A percentile compares a stretch with the other conserved stretches of the same genome.
Conservation (phyloP, 2,113 vertebrate genomes). For the Callopanchax toddi region DNA sequence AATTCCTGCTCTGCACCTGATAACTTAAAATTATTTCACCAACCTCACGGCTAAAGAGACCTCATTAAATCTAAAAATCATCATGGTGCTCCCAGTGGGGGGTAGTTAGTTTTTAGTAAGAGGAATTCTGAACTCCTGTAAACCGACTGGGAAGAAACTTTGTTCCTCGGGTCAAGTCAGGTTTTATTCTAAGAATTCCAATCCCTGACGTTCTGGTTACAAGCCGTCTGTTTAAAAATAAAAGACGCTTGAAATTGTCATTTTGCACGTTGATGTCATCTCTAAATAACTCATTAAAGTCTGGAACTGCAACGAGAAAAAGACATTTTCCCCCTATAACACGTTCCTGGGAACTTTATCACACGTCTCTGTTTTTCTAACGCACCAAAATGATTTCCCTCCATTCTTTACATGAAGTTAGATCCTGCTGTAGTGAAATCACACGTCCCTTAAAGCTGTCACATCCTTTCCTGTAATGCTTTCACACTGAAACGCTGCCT, state of each 20-base stretch:
- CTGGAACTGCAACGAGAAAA: conserved; percentile 1
- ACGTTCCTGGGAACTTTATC: background rate
- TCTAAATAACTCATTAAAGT: conserved; percentile 1
- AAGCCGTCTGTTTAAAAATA: conserved; percentile 5
- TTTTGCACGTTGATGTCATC: background rate
- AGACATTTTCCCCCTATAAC: background rate
- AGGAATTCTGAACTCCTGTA: too few relatives aligned
- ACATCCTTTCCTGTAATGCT: background rate
- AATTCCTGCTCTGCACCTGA: background rate
- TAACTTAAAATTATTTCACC: background rate
- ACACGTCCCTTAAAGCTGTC: background rate
- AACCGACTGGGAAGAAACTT: too few relatives aligned
- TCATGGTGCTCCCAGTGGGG: background rate
- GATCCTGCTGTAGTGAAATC: too few relatives aligned
- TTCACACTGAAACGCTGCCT: background rate
- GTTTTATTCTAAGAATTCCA: conserved; percentile 13
- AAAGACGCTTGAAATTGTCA: conserved; percentile 20
- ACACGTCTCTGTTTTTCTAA: background rate
- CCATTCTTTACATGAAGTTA: background rate
- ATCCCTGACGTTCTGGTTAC: conserved; percentile 32
- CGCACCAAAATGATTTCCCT: background rate
- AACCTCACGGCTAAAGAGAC: background rate
- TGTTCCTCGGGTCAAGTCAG: background rate
- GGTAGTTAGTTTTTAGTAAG: too few relatives aligned
- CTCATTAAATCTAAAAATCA: background rate